phyloP scores from a whole-genome alignment of 2,888 invertebrate species.

The Rotaria sp. region DNA sequence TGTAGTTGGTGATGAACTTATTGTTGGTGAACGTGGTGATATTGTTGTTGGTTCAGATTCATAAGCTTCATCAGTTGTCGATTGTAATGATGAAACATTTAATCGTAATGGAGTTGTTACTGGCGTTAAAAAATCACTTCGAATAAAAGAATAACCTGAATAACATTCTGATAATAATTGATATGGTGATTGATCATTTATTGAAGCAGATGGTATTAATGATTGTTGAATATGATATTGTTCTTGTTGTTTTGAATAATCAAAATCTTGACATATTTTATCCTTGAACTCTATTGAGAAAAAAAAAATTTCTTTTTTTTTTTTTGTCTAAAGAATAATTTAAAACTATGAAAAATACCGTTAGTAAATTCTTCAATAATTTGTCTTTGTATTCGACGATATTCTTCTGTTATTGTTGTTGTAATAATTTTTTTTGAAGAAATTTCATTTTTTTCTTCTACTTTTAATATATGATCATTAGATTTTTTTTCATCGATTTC shows the following conservation, averaged over 20 bases:
- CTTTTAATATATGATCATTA: background rate
- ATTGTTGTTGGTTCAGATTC: background rate
- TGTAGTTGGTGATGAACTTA: background rate
- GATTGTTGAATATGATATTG: background rate
- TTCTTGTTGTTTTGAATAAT: background rate
- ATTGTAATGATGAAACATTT: background rate
- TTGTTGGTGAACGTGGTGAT: background rate
- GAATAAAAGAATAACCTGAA: background rate
- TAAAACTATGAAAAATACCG: background rate
- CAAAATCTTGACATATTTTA: background rate
- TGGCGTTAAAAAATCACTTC: background rate
- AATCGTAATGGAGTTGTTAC: background rate
- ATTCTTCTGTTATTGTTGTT: background rate
- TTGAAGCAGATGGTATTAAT: background rate
- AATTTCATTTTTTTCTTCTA: background rate
- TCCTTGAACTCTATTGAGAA: background rate
- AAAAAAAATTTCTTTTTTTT: too few species aligned
- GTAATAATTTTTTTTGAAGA: background rate
- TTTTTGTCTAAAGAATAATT: too few species aligned
- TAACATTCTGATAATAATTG: background rate
- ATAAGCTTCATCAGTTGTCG: conserved; percentile 2
- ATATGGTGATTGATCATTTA: background rate
- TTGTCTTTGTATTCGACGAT: background rate
- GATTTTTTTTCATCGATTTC: background rate
- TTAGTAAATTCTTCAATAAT: background rate